These are phyloP conservation scores for Amphimallon solstitiale DNA, from an alignment of 2,888 invertebrate species.

Conservation along the genomic window DNA sequence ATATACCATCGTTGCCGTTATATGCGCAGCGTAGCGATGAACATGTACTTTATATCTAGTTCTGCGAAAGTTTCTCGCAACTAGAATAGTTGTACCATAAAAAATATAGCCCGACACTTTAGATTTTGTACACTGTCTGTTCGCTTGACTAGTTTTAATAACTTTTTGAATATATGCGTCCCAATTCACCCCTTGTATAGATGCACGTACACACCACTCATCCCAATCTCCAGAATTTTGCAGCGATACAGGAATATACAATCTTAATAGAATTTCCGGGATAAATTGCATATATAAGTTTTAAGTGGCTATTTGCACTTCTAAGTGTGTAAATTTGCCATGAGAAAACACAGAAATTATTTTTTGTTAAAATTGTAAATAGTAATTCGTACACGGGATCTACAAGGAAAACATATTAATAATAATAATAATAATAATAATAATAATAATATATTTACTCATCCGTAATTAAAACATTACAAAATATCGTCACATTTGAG, in stretches of 20 bases:
- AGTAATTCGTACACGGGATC: too few relatives aligned
- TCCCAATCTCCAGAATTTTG: too few relatives aligned
- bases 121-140: conserved; percentile 1
- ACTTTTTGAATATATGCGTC: conserved; percentile 12
- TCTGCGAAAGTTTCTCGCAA: not conserved
- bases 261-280: conserved; percentile 13
- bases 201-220: not conserved
- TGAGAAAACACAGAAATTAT: too few relatives aligned
- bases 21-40: not conserved
- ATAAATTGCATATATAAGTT: not conserved
- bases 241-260: not conserved
- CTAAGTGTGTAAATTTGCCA: not conserved
- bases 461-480: too few relatives aligned
- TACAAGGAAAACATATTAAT: too few relatives aligned
- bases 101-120: conserved; percentile 6
- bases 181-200: not conserved
- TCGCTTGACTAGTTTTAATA: conserved; percentile 15
- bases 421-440: too few relatives aligned
- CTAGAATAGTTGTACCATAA: not conserved
- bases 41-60: conserved; percentile 3
- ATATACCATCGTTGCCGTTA: too few relatives aligned
- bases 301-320: conserved; percentile 4
- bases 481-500: too few relatives aligned
- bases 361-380: too few relatives aligned
- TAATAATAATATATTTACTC: too few relatives aligned